Evolutionary conservation across 2,888 invertebrate species (phyloP).

Genomic region (Autographa gamma): DNA sequence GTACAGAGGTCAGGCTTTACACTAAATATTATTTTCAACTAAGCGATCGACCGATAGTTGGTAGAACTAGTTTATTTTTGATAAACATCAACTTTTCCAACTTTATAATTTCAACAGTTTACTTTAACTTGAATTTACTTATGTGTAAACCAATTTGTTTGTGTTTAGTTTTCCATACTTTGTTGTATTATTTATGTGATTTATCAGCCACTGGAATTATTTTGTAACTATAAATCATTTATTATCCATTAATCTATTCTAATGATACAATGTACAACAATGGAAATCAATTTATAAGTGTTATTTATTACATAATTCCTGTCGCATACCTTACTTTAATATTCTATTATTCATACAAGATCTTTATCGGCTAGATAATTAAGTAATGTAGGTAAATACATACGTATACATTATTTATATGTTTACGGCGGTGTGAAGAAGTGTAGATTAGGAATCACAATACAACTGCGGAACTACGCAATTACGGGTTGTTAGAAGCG

Average conservation of each 20-base stretch:
- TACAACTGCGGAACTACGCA: constrained; percentile 30
- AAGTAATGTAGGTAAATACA: not conserved
- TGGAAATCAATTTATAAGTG: constrained; percentile 3
- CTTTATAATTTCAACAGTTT: constrained; percentile 18
- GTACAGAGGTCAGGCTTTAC: constrained; percentile 37
- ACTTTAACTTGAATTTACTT: constrained; percentile 15
- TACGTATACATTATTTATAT: not conserved
- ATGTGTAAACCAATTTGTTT: not conserved
- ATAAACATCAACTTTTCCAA: constrained; percentile 14
- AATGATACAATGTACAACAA: not conserved
- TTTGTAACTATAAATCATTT: not conserved
- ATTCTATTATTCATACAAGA: constrained; percentile 2
- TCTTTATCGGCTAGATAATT: constrained; percentile 1
- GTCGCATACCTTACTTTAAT: constrained; percentile 3
- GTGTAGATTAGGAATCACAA: constrained; percentile 28
- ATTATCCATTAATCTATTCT: not conserved
- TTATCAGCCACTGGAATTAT: not conserved
- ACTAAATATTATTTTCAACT: constrained; percentile 24
- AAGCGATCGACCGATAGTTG: constrained; percentile 9
- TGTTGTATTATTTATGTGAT: constrained; percentile 1
- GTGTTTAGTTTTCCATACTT: not conserved
- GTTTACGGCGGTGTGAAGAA: constrained; percentile 8
- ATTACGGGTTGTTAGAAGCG: constrained; percentile 43
- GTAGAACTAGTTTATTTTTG: constrained; percentile 24
- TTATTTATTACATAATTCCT: constrained; percentile 4